Evolutionary conservation across 2,797 vertebrate genomes (phyloP).

Genomic region (Huso huso): DNA sequence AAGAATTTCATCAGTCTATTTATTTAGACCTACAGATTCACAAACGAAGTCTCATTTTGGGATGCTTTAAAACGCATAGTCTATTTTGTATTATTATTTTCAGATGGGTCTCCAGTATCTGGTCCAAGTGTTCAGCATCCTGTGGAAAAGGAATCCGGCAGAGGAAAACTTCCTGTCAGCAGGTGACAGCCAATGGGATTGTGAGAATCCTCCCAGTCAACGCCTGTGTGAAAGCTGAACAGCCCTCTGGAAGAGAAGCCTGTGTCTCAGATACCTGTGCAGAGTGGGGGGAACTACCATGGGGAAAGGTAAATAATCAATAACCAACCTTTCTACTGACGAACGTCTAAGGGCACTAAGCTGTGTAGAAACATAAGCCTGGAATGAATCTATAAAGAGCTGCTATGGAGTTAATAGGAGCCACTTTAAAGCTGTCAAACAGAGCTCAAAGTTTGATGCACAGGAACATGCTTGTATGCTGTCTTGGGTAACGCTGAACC

Average conservation of each 20-base stretch:
- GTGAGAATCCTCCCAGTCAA: slow-evolving; percentile 25
- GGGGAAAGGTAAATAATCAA: slow-evolving; percentile 55
- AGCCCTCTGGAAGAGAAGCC: slow-evolving; percentile 45
- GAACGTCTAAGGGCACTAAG: background rate
- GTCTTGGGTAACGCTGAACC: too few species aligned
- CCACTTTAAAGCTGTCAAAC: too few species aligned
- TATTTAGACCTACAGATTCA: too few species aligned
- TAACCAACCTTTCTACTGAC: background rate
- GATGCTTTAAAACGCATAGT: too few species aligned
- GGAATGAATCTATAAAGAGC: too few species aligned
- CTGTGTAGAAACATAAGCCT: background rate
- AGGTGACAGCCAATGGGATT: slow-evolving; percentile 37
- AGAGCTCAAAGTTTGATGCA: too few species aligned
- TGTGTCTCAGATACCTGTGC: slow-evolving; percentile 54
- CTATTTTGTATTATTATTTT: background rate
- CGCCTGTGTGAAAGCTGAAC: slow-evolving; percentile 39
- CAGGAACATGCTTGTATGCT: too few species aligned
- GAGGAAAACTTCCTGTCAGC: slow-evolving; percentile 62
- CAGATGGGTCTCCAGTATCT: slow-evolving; percentile 65
- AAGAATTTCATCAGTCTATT: too few species aligned
- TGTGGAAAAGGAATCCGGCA: slow-evolving; percentile 65
- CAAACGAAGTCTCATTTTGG: too few species aligned
- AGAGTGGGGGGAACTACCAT: slow-evolving; percentile 35
- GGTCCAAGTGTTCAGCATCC: slow-evolving; percentile 70
- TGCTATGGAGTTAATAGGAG: too few species aligned